Evolutionary conservation across 1,140 invertebrate genomes (phyloP), one percentile per base, ranked within the genome.

Genomic region (Diabrotica undecimpunctata): DNA sequence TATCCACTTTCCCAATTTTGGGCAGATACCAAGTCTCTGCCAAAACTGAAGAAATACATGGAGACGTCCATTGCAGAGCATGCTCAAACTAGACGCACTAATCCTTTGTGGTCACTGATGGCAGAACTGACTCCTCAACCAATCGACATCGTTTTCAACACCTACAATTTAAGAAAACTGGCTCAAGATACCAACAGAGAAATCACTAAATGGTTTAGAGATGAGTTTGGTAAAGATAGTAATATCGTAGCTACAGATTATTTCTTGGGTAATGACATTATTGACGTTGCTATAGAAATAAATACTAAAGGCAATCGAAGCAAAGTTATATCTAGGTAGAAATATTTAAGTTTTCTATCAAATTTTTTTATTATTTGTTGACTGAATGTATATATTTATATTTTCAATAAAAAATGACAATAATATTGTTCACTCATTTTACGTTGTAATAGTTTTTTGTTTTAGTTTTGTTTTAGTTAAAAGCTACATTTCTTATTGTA

Each of bases 161-260:
- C 82, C 11, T 85, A 86, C 7, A 89, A 88, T 7, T 75, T 93
- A 12, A 78, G 90, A 13, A 82, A 85, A 14, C 83, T 91, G 74
- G 90, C 91, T 0, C 84, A 92, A 69, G 79, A 77, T 0, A 84
- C 90, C 9, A 92, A 92, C 75, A 78, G 83, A 52, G 83, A 88
- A 71, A 81, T 91, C 0, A 91, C 88, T 0, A 76, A 77, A 37
- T 88, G 89, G 78, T 84, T 90, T 68, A 72, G 86, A 67, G 73
- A 84, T 57, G 78, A 83, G 52, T 90, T 87, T 85, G 84, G 86
- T 76, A 79, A 84, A 4, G 82, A 85, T 62, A 84, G 88, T 5
- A 92, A 91, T 72, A 87, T 92, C 36, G 82, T 92, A 0, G 87
- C 91, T 0, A 87, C 85, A 3, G 91, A 93, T 76, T 93, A 90